Percentiles rank a stretch among this genome's conserved stretches.
phyloP scores from a whole-genome alignment of 2,113 vertebrate genomes.

The Mesembrinibis cayennensis region DNA sequence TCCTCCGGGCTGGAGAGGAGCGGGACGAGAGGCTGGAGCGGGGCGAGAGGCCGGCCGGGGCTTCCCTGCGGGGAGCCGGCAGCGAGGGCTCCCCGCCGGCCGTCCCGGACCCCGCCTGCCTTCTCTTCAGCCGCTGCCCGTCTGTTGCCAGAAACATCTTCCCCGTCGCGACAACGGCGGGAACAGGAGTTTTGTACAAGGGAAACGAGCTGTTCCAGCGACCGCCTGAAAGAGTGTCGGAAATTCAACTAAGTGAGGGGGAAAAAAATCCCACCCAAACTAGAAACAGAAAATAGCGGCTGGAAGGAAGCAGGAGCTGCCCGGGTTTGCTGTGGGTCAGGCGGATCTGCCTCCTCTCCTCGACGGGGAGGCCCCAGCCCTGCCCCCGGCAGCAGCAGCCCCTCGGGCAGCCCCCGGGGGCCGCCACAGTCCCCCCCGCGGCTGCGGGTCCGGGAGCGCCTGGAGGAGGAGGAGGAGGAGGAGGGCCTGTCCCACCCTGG shows the following conservation, averaged over 20 bases:
- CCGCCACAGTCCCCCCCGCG: not conserved
- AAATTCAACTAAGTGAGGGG: accelerated
- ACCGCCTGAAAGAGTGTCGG: too few species aligned
- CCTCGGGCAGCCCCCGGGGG: not conserved
- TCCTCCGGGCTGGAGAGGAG: not conserved
- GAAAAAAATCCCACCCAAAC: not conserved
- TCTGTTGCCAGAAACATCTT: not conserved
- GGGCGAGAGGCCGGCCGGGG: too few species aligned
- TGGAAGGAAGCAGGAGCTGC: not conserved
- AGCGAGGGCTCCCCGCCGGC: not conserved
- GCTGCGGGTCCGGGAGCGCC: not conserved
- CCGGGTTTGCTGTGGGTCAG: not conserved
- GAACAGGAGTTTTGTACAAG: not conserved
- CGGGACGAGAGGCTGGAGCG: not conserved
- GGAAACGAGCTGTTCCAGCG: not conserved
- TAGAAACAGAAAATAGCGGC: accelerated
- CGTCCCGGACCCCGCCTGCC: too few species aligned
- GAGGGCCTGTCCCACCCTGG: not conserved
- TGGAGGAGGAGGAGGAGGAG: not conserved
- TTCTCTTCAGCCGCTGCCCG: not conserved
- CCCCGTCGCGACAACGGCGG: not conserved
- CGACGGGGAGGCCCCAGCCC: not conserved
- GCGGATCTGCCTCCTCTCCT: not conserved
- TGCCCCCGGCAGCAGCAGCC: not conserved
- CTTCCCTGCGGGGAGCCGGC: not conserved